A percentile compares a stretch with the other conserved stretches of the same genome.
Conservation (phyloP, 2,888 invertebrate species). For the Leucophenga maculata region DNA sequence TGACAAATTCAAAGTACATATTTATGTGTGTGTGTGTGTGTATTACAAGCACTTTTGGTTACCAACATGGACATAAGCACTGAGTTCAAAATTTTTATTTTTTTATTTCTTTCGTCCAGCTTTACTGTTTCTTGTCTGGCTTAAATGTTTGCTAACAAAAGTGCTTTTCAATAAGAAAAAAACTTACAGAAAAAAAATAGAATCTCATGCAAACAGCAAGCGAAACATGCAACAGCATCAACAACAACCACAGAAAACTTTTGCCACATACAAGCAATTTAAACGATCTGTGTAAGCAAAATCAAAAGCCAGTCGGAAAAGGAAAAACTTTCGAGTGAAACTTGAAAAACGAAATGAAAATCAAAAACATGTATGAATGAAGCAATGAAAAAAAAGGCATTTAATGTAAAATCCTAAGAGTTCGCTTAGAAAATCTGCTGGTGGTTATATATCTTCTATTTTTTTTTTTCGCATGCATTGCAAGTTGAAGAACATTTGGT, state of each 20-base stretch:
- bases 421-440: background rate
- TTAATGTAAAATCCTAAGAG: background rate
- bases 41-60: no score
- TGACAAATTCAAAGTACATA: no score
- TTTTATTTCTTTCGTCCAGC: background rate
- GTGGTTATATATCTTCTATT: background rate
- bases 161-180: slow-evolving; percentile 2
- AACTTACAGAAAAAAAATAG: background rate
- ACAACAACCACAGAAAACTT: no score
- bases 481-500: background rate
- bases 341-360: slow-evolving; percentile 1
- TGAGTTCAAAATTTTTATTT: background rate
- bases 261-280: background rate
- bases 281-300: background rate
- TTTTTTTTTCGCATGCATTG: background rate
- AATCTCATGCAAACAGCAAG: background rate
- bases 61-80: background rate
- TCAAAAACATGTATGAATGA: background rate
- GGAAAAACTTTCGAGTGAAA: background rate
- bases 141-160: slow-evolving; percentile 16
- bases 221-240: background rate
- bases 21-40: no score
- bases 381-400: background rate
- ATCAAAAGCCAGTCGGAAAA: background rate
- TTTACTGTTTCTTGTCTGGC: background rate